These are phyloP conservation scores for Prionace glauca DNA, from an alignment of 2,797 vertebrate species.

Conservation along the genomic window DNA sequence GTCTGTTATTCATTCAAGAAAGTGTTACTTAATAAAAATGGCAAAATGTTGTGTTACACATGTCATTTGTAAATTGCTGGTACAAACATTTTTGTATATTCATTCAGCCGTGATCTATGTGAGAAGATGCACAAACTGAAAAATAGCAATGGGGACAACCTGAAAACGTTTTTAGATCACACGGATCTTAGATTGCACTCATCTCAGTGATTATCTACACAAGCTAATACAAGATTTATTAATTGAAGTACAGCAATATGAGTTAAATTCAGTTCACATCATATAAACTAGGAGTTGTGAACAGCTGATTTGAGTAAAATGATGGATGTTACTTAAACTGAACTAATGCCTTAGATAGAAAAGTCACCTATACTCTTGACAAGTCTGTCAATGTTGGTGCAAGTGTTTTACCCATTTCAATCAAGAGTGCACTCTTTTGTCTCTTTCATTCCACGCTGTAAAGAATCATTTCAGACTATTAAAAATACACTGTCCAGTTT, in stretches of 20 bases:
- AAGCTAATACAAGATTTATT: not conserved
- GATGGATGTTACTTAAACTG: not conserved
- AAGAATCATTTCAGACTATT: no score
- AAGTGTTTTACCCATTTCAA: not conserved
- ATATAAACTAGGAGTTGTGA: not conserved
- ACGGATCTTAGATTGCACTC: not conserved
- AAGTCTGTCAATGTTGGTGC: not conserved
- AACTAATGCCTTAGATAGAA: not conserved
- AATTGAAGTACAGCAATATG: not conserved
- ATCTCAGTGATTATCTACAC: not conserved
- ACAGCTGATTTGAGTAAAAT: not conserved
- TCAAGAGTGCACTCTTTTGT: not conserved
- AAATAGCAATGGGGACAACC: not conserved
- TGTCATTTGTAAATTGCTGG: not conserved
- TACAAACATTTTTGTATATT: not conserved
- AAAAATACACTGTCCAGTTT: not conserved
- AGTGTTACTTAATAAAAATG: not conserved
- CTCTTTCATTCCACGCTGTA: not conserved
- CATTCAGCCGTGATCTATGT: not conserved
- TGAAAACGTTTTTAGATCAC: not conserved
- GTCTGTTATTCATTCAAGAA: constrained; percentile 12
- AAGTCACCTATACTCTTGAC: not conserved
- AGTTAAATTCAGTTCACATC: not conserved
- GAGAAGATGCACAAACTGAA: not conserved
- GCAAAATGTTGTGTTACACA: not conserved